Base-by-base conservation (phyloP, 2,113 vertebrate genomes). In the Willisornis vidua region DNA sequence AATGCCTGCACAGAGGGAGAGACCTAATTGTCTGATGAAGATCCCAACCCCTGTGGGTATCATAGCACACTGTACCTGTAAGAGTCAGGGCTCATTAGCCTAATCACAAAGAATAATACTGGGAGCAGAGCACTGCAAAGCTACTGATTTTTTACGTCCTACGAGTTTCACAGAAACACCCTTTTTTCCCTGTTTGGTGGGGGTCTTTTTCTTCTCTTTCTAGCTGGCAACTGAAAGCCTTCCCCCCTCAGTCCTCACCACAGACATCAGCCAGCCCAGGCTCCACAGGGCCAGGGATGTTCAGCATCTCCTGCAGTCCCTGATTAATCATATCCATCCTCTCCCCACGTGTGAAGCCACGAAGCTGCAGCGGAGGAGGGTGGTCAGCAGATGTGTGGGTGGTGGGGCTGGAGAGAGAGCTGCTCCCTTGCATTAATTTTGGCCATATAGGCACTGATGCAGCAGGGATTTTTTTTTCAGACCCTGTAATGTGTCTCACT, bases 11-110 rank as follows among this genome's bases (percentile, higher is more conserved):
- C 93, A 95, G 96, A 94, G 95, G 95, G 97, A 97, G 93, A 95
- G 91, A 92, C 92, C 88, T 97, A 97, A 97, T 96, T 97, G 96
- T 97, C 90, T 96, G 96, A 97, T 97, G 93, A 97, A 91, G 96
- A 96, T 94, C 83, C 84, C 94, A 97, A 97, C 89, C 96, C 96
- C 97, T 97, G 94, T 96, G 94, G 96, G 96, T 89, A 97, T 94
- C 93, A 85, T 95, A 96, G 94, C 94, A 68, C 59, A 96, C 93
- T 74, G 18, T 95, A 97, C 96, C 96, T 96, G 94, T 95, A 95
- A 95, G 94, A 97, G 95, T 94, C 96, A 95, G 94, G 85, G 65
- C 97, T 97, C 96, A 97, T 97, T 97, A 97, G 93, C 86, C 95
- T 97, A 94, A 96, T 95, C 95, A 95, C 92, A 94, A 95, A 97